Evolutionary conservation across 2,797 vertebrate genomes (phyloP).

Genomic region (Steatocranus sp.): DNA sequence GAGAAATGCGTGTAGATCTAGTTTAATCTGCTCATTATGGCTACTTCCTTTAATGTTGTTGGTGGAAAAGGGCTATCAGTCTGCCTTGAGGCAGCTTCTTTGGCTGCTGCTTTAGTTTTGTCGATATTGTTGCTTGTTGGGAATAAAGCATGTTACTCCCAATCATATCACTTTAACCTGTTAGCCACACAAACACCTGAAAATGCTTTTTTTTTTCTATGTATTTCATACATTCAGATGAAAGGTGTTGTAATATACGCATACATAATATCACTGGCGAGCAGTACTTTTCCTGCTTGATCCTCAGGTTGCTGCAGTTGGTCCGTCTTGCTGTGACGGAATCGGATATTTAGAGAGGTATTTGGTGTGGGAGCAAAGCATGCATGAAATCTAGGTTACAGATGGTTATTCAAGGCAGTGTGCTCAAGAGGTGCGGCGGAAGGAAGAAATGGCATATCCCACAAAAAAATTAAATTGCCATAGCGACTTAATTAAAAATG

Average conservation of each 20-base stretch:
- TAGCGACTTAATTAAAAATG: not conserved
- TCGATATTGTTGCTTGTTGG: not conserved
- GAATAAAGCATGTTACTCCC: not conserved
- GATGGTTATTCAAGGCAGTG: not conserved
- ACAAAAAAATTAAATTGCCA: not conserved
- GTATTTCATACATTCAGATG: not conserved
- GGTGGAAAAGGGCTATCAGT: not conserved
- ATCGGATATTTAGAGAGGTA: not conserved
- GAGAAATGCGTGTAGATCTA: not conserved
- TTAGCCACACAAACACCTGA: not conserved
- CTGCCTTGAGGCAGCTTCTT: not conserved
- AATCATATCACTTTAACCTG: not conserved
- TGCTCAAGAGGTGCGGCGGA: not conserved
- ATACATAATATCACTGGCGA: not conserved
- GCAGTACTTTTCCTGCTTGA: not conserved
- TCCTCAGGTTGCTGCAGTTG: not conserved
- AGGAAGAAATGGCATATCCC: not conserved
- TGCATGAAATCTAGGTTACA: not conserved
- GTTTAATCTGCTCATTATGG: not conserved
- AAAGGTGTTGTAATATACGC: fast-evolving
- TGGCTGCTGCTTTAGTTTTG: not conserved
- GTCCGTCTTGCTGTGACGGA: not conserved
- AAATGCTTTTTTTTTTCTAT: not conserved
- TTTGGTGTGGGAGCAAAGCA: not conserved
- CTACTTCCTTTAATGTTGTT: not conserved